Evolutionary conservation across 1,140 invertebrate genomes (phyloP).

Genomic region (Zaprionus davidi): DNA sequence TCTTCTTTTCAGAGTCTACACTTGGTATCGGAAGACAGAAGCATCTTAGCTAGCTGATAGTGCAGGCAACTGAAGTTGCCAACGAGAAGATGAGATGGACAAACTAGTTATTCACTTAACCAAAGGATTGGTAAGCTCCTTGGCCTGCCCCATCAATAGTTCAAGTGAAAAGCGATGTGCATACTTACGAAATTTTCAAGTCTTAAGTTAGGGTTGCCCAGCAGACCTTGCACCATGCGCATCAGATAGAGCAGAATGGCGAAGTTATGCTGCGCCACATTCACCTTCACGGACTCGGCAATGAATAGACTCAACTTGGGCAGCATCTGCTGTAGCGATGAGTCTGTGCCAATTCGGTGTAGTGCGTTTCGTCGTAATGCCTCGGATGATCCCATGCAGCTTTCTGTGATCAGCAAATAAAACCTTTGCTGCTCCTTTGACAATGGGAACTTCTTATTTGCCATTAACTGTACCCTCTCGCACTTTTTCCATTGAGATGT

Average conservation of each 20-base stretch:
- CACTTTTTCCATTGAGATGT: conserved; percentile 12
- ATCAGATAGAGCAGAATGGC: conserved; percentile 36
- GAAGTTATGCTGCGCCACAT: conserved; percentile 34
- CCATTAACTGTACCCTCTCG: conserved; percentile 33
- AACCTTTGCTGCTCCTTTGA: conserved; percentile 43
- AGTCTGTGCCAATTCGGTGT: conserved; percentile 19
- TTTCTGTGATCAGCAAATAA: conserved; percentile 31
- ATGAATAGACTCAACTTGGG: conserved; percentile 34
- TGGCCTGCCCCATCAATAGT: background rate
- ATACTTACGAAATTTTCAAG: conserved; percentile 51
- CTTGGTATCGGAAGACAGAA: no score
- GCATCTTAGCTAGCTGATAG: no score
- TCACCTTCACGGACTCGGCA: conserved; percentile 17
- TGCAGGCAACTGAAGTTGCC: no score
- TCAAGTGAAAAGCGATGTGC: background rate
- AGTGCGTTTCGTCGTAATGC: conserved; percentile 16
- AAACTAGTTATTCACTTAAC: no score
- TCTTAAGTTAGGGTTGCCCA: conserved; percentile 24
- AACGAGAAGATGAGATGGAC: no score
- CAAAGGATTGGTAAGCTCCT: no score
- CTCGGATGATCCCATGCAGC: conserved; percentile 22
- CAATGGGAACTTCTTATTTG: conserved; percentile 22
- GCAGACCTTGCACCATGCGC: conserved; percentile 49
- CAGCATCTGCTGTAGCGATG: conserved; percentile 36
- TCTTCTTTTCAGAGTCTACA: no score